Evolutionary conservation across 35 echinoderm and acorn worm species (phyloP), one percentile per base, ranked within the genome.

Genomic region (Acanthaster planci): DNA sequence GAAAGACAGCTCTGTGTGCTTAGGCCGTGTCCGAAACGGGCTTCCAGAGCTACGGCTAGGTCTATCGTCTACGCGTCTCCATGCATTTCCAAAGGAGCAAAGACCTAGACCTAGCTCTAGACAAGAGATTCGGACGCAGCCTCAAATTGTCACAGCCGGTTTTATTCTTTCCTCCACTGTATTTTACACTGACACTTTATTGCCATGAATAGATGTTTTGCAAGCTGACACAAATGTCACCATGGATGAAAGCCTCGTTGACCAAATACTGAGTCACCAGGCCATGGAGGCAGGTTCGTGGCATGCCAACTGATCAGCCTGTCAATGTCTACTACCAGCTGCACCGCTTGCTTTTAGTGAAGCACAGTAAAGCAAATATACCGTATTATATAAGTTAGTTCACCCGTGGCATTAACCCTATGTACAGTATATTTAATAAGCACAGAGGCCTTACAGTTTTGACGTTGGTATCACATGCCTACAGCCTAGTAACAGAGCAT

Each of bases 231-330:
- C 34, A 34, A 72, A 72, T 72, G 10, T 31, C 14, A 10, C 29
- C 7, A 3, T 72, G 64, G 64, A 72, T 0, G 64, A 72, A 72
- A 72, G 15, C 64, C 26, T 72, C 23, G 14, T 72, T 27, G 64
- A 72, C 9, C 64, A 72, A 72, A 72, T 72, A 72, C 64, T 72
- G 64, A 29, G 34, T 8, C 60, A 31, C 12, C 60, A 68, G 60
- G 23, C 60, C 23, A 23, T 68, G 23, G 60, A 72, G 21, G 14
- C 64, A 72, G 64, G 64, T 72, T 72, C 30, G 64, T 72, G 29
- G 64, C 64, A 72, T 72, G 64, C 64, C 2, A 34, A 31, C 64
- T 26, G 26, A 2, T 35, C 19, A 10, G 23, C 10, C 64, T 7
- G 42, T 47, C 4, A 6, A 12, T 47, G 42, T 12, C 12, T 47